A percentile compares a stretch with the other conserved stretches of the same genome.
Conservation (phyloP, 2,113 vertebrate genomes). For the Barnardius zonarius region DNA sequence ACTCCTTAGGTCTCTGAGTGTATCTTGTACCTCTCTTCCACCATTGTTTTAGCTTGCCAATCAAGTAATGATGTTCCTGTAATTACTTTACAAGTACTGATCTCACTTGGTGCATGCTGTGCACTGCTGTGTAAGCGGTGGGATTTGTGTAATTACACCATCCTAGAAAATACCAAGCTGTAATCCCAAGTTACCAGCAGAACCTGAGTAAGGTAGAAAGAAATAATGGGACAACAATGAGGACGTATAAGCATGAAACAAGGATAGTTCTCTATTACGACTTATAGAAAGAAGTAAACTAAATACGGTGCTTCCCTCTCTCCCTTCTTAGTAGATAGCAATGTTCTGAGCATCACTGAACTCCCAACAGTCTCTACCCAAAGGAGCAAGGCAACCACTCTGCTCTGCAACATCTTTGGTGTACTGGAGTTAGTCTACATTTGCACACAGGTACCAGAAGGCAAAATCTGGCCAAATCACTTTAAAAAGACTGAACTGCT, state of each 20-base stretch:
- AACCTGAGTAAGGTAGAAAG: not conserved
- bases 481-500: slow-evolving; percentile 35
- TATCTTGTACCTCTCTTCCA: not conserved
- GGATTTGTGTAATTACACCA: not conserved
- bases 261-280: not conserved
- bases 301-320: not conserved
- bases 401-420: not conserved
- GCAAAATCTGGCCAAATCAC: slow-evolving; percentile 22
- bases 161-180: not conserved
- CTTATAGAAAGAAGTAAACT: not conserved
- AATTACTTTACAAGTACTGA: not conserved
- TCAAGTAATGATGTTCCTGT: not conserved
- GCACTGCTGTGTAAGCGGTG: not conserved
- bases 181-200: not conserved
- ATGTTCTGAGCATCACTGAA: not conserved
- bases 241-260: fast-evolving
- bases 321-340: not conserved
- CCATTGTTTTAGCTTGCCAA: not conserved
- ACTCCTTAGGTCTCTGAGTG: not conserved
- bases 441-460: not conserved
- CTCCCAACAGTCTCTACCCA: not conserved
- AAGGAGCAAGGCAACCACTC: not conserved
- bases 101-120: not conserved
- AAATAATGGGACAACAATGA: not conserved
- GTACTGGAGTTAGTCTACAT: not conserved